These are phyloP conservation scores for Apocrypta bakeri DNA, from an alignment of 1,140 invertebrate species.

Conservation along the genomic window DNA sequence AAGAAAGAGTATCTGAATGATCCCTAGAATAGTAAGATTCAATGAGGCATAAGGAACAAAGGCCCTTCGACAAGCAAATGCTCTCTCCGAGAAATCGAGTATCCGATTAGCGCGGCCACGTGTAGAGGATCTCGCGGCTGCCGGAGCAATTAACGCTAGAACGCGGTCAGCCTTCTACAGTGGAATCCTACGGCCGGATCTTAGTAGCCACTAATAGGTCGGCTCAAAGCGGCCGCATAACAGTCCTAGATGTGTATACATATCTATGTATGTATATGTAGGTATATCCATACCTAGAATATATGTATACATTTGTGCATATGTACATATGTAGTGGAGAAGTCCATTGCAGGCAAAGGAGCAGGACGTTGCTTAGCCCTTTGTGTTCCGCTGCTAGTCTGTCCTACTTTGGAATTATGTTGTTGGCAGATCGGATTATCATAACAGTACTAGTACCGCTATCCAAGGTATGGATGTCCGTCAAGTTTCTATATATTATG, in stretches of 20 bases:
- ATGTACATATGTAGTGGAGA: neutral
- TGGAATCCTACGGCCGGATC: neutral
- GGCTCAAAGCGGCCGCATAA: neutral
- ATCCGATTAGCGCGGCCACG: conserved; percentile 11
- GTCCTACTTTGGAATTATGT: neutral
- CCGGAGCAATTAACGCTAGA: conserved; percentile 19
- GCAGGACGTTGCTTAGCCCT: neutral
- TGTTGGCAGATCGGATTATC: neutral
- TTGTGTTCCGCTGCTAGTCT: neutral
- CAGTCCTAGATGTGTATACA: too few relatives aligned
- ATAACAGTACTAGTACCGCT: neutral
- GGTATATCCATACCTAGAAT: too few relatives aligned
- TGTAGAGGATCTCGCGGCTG: neutral
- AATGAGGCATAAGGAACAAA: neutral
- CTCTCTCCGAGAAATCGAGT: neutral
- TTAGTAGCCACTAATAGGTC: conserved; percentile 2
- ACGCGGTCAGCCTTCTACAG: neutral
- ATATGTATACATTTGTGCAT: neutral
- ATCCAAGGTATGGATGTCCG: neutral
- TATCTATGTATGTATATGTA: too few relatives aligned
- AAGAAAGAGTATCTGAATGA: too few relatives aligned
- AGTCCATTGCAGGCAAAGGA: neutral
- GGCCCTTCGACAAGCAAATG: conserved; percentile 18
- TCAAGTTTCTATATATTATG: neutral
- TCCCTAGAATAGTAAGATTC: neutral